Evolutionary conservation across 2,888 invertebrate species (phyloP).

Genomic region (Cephus nigrinus): DNA sequence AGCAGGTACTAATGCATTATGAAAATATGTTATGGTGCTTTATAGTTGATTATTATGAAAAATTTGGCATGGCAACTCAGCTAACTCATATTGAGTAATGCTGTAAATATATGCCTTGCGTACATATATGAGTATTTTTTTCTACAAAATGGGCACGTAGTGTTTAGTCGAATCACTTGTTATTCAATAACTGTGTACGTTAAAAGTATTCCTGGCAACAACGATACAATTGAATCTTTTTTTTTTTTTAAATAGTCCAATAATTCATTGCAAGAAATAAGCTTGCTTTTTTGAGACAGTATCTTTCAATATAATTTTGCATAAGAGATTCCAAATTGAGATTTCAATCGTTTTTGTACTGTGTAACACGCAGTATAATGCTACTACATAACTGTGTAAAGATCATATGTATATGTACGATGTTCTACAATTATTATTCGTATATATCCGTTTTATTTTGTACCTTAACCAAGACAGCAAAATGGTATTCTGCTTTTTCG

Average conservation of each 20-base stretch:
- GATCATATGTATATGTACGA: not conserved
- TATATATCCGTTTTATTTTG: not conserved
- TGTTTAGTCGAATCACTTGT: not conserved
- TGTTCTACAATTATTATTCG: not conserved
- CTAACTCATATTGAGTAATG: too few relatives aligned
- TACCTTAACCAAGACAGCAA: constrained; percentile 16
- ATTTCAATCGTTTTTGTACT: not conserved
- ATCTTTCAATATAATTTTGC: not conserved
- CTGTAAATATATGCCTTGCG: not conserved
- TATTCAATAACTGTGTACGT: not conserved
- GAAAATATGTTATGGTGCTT: not conserved
- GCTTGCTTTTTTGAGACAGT: not conserved
- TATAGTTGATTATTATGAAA: not conserved
- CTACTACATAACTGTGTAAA: not conserved
- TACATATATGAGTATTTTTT: not conserved
- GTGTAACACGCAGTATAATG: not conserved
- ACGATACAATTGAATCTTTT: not conserved
- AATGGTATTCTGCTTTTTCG: constrained; percentile 10
- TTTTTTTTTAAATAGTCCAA: not conserved
- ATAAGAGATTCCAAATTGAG: not conserved
- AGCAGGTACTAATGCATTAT: not conserved
- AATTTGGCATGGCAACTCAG: not conserved
- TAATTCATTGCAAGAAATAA: not conserved
- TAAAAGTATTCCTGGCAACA: not conserved
- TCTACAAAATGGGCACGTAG: not conserved